Conservation (phyloP, 2,113 vertebrate genomes). For the Malurus alboscapulatus region DNA sequence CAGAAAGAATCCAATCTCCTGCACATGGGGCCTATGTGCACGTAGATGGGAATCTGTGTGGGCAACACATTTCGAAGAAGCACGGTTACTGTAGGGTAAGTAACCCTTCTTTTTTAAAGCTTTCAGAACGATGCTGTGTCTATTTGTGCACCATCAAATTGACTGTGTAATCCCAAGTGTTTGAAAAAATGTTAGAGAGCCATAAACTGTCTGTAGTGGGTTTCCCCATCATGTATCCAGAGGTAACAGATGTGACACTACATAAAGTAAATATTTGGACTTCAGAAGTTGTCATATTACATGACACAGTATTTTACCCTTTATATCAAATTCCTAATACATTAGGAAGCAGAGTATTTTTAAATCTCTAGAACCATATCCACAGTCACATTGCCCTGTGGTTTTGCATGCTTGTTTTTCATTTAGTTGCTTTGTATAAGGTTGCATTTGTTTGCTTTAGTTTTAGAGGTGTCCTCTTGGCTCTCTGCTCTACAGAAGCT, state of each 20-base stretch:
- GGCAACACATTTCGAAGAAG: conserved; percentile 72
- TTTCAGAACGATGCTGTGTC: conserved; percentile 58
- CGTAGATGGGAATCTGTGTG: conserved; percentile 72
- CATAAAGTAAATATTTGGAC: neutral
- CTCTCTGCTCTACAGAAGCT: neutral
- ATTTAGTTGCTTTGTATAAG: neutral
- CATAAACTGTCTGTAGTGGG: neutral
- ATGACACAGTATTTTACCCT: neutral
- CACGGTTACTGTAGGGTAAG: conserved; percentile 72
- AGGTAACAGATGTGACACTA: neutral
- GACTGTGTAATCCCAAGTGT: neutral
- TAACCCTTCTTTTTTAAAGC: conserved; percentile 69
- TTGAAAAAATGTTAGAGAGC: neutral
- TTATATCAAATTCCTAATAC: neutral
- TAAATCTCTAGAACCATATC: neutral
- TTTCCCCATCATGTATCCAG: neutral
- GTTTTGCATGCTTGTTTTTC: neutral
- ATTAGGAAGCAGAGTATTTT: neutral
- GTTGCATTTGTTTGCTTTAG: neutral
- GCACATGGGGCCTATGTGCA: conserved; percentile 69
- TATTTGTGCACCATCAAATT: conserved; percentile 30
- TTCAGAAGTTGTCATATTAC: neutral
- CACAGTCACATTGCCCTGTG: neutral
- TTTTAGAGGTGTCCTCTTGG: neutral
- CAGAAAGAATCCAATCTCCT: conserved; percentile 71